A percentile compares a stretch with the other conserved stretches of the same genome.
Conservation (phyloP, 2,113 vertebrate genomes). For the Mustela nigripes region DNA sequence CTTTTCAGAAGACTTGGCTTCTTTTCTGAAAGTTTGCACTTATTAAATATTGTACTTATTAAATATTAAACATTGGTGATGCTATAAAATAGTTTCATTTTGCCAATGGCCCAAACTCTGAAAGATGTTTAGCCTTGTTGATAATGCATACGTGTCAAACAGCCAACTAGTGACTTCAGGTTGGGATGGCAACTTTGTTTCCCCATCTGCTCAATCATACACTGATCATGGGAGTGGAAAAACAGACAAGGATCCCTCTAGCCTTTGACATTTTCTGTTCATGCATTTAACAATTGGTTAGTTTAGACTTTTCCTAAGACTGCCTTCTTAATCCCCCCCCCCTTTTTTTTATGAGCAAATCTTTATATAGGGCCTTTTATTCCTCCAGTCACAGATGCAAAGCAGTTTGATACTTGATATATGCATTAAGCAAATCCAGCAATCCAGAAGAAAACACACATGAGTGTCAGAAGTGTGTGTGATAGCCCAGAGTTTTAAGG, state of each 20-base stretch:
- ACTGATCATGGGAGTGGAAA: background rate
- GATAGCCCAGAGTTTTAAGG: constrained; percentile 62
- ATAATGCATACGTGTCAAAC: background rate
- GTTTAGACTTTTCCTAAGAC: constrained; percentile 37
- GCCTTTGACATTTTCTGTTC: constrained; percentile 25
- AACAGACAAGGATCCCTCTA: background rate
- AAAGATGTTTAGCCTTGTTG: constrained; percentile 40
- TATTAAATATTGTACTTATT: background rate
- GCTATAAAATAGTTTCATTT: constrained; percentile 30
- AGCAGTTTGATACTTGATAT: constrained; percentile 61
- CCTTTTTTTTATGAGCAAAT: constrained; percentile 49
- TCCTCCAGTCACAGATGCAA: background rate
- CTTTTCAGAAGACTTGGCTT: background rate
- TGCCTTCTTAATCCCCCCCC: constrained; percentile 5
- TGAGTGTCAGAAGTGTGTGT: constrained; percentile 42
- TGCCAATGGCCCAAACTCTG: background rate
- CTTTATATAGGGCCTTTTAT: constrained; percentile 61
- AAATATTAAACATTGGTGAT: background rate
- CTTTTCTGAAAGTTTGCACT: constrained; percentile 51
- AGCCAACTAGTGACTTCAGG: background rate
- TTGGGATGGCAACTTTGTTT: background rate
- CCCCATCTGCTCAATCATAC: background rate
- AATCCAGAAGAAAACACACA: constrained; percentile 66
- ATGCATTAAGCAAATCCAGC: constrained; percentile 63
- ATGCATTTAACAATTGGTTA: constrained; percentile 43